Evolutionary conservation across 2,113 vertebrate genomes (phyloP).

Genomic region (Varanus salvator): DNA sequence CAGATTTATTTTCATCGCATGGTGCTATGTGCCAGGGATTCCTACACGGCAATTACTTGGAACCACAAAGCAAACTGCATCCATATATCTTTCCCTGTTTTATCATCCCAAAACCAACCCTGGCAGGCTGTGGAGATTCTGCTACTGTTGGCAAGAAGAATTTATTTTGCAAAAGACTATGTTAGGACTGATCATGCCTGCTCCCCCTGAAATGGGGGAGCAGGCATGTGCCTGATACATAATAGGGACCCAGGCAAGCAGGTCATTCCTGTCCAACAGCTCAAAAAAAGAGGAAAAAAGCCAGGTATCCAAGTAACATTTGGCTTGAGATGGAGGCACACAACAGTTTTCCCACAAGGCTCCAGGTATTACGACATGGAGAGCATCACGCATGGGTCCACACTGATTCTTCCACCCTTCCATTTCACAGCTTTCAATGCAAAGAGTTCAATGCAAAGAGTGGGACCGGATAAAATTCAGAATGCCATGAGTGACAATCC

Average conservation of each 20-base stretch:
- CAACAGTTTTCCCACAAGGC: background rate
- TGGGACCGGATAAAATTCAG: background rate
- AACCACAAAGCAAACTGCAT: conserved; percentile 3
- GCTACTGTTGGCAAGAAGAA: background rate
- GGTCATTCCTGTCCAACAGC: background rate
- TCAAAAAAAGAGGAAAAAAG: background rate
- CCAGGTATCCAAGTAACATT: background rate
- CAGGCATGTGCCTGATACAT: background rate
- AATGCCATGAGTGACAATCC: background rate
- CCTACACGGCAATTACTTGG: background rate
- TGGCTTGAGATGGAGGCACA: background rate
- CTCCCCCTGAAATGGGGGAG: background rate
- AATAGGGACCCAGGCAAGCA: background rate
- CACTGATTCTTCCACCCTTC: background rate
- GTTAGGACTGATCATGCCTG: background rate
- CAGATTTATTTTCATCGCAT: conserved; percentile 32
- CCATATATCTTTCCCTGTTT: background rate
- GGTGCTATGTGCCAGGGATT: background rate
- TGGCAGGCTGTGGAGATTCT: too few relatives aligned
- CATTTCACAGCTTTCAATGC: background rate
- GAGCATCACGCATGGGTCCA: background rate
- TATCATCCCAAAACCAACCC: background rate
- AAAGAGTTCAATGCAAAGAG: too few relatives aligned
- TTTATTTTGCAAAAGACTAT: background rate
- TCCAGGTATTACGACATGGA: background rate